Evolutionary conservation across 2,888 invertebrate genomes (phyloP), one percentile per base, ranked within the genome.

Genomic region (Oscheius sp.): DNA sequence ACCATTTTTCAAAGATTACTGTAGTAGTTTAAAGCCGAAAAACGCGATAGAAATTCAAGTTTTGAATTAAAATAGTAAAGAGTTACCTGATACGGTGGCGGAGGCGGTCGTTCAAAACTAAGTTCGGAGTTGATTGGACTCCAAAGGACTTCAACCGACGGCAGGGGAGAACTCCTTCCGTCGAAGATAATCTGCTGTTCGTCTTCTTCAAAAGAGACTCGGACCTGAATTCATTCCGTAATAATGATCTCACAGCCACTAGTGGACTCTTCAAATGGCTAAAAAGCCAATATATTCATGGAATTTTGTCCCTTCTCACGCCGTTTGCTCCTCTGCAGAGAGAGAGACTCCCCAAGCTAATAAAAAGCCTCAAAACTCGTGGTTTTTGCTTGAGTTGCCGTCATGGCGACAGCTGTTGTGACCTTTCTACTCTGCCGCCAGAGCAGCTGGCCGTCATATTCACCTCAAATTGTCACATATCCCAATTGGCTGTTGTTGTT

Each of bases 81-180:
- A n/a, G n/a, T 17, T 17, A 55, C 55, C 33, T 55, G 55, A 20
- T 34, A 55, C 1, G 55, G 55, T 2, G 55, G 37, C 8, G 55
- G 55, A n/a, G 55, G 37, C 2, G 55, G 34, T 20, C 33, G n/a
- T 10, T 55, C 55, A 12, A 17, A 45, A 31, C 29, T n/a, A 15
- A 5, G n/a, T 31, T 34, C 55, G 8, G 34, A n/a, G 2, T 15
- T 4, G 6, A 70, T 37, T 0, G 71, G 52, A 3, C 64, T 66
- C 79, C 79, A 79, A 61, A 76, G 74, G 50, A 79, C 73, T 46
- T 72, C 74, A 3, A 71, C 72, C 3, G 75, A 72, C 0, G 79
- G 79, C 17, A 73, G 69, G 8, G 76, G 75, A 1, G 75, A 73
- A 3, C 17, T n/a, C 4, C 57, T 50, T 12, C 50, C 34, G 17